Evolutionary conservation across 2,113 vertebrate genomes (phyloP).

Genomic region (human (Homo sapiens)): DNA sequence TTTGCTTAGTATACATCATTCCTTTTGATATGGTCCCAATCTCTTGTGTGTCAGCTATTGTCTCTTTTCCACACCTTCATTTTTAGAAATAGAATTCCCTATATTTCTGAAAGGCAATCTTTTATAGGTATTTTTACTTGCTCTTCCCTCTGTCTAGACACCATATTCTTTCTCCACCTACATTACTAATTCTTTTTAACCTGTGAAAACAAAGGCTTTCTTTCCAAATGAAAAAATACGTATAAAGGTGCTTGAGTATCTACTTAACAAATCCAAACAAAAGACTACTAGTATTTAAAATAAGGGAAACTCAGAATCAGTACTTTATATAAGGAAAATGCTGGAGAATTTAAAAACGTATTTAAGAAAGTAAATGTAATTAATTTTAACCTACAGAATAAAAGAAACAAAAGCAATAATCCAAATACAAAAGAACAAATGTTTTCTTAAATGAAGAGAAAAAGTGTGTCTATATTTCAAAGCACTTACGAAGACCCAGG

Average conservation of each 20-base stretch:
- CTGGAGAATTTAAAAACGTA: neutral
- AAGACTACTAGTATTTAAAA: neutral
- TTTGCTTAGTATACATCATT: neutral
- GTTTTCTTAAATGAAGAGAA: neutral
- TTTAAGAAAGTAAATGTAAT: neutral
- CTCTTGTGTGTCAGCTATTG: neutral
- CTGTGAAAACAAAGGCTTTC: neutral
- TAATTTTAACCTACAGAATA: neutral
- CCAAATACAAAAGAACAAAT: neutral
- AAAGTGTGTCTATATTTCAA: neutral
- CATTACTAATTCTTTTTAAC: neutral
- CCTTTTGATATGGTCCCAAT: neutral
- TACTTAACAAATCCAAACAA: neutral
- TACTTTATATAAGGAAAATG: neutral
- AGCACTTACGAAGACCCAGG: neutral
- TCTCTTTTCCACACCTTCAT: neutral
- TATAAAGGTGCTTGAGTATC: neutral
- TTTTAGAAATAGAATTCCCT: neutral
- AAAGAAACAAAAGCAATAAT: neutral
- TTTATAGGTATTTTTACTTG: neutral
- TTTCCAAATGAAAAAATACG: neutral
- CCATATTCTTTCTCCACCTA: neutral
- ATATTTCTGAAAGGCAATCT: neutral
- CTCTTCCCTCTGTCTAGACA: neutral
- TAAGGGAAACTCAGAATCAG: neutral